Conservation (phyloP, 2,113 vertebrate genomes). For the Aepyceros melampus region DNA sequence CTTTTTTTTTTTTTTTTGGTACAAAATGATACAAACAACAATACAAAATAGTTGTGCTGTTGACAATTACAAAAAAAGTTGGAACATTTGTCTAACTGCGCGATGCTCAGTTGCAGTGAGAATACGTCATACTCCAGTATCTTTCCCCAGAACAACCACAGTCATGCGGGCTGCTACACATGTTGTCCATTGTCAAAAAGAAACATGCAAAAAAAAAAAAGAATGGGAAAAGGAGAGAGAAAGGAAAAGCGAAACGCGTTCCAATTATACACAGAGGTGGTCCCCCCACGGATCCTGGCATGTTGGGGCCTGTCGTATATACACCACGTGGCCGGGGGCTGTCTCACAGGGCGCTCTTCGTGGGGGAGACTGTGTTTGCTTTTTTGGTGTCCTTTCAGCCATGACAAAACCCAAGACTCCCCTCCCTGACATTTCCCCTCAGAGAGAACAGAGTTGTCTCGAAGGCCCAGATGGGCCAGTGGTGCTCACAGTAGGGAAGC, state of each 20-base stretch:
- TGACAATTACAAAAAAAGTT: conserved; percentile 94
- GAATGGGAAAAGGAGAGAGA: conserved; percentile 71
- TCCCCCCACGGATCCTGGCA: conserved; percentile 74
- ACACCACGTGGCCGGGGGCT: conserved; percentile 68
- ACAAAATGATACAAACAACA: conserved; percentile 99
- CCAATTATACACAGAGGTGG: conserved; percentile 80
- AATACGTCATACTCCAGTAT: conserved; percentile 80
- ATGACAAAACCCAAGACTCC: background rate
- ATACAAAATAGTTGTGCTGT: conserved; percentile 99
- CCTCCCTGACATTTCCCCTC: background rate
- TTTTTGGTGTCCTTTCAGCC: background rate
- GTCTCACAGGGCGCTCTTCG: background rate
- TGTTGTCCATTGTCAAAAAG: conserved; percentile 85
- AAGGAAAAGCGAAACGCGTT: conserved; percentile 64
- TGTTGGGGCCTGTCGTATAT: conserved; percentile 85
- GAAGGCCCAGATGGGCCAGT: background rate
- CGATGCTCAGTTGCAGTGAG: conserved; percentile 79
- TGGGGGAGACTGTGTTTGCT: background rate
- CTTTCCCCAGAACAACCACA: conserved; percentile 84
- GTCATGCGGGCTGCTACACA: conserved; percentile 90
- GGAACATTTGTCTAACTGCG: conserved; percentile 81
- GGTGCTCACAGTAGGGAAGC: background rate
- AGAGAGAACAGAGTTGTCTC: conserved; percentile 27
- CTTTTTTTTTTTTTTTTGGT: conserved; percentile 82
- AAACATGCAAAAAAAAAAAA: conserved; percentile 90